These are phyloP conservation scores for Drosophila pectinifera DNA, from an alignment of 1,140 invertebrate genomes.

Conservation along the genomic window DNA sequence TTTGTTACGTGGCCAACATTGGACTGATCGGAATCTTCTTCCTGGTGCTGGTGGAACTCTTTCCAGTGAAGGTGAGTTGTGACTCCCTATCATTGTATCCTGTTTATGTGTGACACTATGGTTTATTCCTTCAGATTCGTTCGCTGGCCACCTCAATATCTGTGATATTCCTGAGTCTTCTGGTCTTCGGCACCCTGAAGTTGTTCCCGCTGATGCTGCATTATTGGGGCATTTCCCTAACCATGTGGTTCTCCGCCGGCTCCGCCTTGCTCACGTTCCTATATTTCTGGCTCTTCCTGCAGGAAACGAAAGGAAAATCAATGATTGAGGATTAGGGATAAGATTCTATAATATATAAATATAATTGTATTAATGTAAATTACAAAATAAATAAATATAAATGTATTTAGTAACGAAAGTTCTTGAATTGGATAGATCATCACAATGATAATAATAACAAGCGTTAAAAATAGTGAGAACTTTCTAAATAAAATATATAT, in stretches of 20 bases:
- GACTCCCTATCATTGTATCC: neutral
- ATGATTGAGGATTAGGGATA: conserved; percentile 56
- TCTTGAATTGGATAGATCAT: no score
- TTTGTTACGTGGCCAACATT: conserved; percentile 68
- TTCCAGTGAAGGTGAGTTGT: conserved; percentile 74
- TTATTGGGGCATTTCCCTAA: conserved; percentile 54
- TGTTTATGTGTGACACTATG: neutral
- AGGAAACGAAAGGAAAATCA: conserved; percentile 90
- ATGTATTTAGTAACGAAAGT: neutral
- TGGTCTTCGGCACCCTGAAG: conserved; percentile 64
- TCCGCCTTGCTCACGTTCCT: conserved; percentile 61
- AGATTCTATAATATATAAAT: neutral
- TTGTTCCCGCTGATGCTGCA: conserved; percentile 65
- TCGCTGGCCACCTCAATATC: conserved; percentile 66
- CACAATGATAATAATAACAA: no score
- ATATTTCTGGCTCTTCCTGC: conserved; percentile 85
- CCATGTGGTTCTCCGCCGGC: conserved; percentile 69
- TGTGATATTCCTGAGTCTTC: conserved; percentile 57
- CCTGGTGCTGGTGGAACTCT: conserved; percentile 72
- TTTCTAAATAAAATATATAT: no score
- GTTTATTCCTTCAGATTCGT: conserved; percentile 49
- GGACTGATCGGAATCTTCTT: conserved; percentile 76
- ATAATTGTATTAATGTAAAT: neutral
- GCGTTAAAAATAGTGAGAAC: no score
- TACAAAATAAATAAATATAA: neutral